Evolutionary conservation across 1,140 invertebrate species (phyloP), one percentile per base, ranked within the genome.

Genomic region (Drosophila quadrilineata): DNA sequence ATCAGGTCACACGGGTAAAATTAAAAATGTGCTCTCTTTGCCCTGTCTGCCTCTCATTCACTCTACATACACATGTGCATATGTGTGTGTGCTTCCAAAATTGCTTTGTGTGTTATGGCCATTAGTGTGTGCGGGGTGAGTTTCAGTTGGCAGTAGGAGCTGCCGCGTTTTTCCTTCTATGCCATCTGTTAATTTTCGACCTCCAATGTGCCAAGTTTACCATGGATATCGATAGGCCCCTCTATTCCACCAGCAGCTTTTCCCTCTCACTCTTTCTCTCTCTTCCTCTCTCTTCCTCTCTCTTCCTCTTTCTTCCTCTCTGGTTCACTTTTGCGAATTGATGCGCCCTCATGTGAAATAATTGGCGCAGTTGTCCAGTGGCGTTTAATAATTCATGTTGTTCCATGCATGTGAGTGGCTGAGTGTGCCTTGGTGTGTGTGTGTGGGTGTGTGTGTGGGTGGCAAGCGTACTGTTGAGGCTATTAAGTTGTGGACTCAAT

Each of bases 281-380:
- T n/a, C n/a, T n/a, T n/a, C n/a, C n/a, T n/a, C n/a, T n/a, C n/a
- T n/a, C n/a, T n/a, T n/a, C n/a, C n/a, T n/a, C n/a, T n/a, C n/a
- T n/a, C n/a, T n/a, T n/a, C 19, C 8, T 26, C 5, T 10, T 10
- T 6, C 38, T 6, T 17, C n/a, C 16, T 21, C 36, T 9, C 22
- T 24, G 43, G 3, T 8, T 62, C 77, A 77, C 62, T 70, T 76
- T 84, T 77, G 56, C 53, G 73, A 70, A 82, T 85, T 73, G 65
- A 84, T 77, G 77, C 60, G 69, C 79, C 59, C 64, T 77, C 77
- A 82, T 85, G 79, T 71, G 73, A 82, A 85, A 82, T 84, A 82
- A 82, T 77, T 82, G 70, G 53, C 69, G 60, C 63, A 66, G 77
- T 65, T 73, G 77, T 77, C 53, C 70, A 63, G 71, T 67, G 58